A percentile compares a stretch with the other conserved stretches of the same genome.
Conservation (phyloP, 2,113 vertebrate species). For the Sinocyclocheilus grahami region DNA sequence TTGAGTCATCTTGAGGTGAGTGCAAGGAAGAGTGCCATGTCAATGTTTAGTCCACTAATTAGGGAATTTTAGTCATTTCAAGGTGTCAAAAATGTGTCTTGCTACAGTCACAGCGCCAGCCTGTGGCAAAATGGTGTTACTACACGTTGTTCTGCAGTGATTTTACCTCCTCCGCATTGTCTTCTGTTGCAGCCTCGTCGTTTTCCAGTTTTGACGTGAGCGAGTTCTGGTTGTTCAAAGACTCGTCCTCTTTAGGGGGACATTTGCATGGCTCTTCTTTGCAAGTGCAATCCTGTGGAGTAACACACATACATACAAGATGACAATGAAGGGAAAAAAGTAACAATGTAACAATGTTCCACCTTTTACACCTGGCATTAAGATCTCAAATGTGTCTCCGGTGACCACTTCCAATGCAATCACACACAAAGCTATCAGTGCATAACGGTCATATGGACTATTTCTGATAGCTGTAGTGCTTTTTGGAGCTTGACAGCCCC, state of each 20-base stretch:
- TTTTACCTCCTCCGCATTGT: conserved; percentile 82
- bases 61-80: not conserved
- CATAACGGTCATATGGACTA: not conserved
- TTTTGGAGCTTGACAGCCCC: no score
- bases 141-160: conserved; percentile 82
- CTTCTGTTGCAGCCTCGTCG: conserved; percentile 71
- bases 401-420: not conserved
- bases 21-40: not conserved
- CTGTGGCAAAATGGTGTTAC: conserved; percentile 41
- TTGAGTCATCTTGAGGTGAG: not conserved
- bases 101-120: conserved; percentile 48
- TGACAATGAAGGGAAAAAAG: not conserved
- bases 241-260: conserved; percentile 88
- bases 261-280: conserved; percentile 88
- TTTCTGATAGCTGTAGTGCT: no score
- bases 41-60: not conserved
- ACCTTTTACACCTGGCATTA: not conserved
- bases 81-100: not conserved
- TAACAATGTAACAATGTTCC: not conserved
- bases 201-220: conserved; percentile 86
- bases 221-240: conserved; percentile 90
- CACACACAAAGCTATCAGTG: not conserved
- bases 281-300: conserved; percentile 80
- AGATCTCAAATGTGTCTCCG: not conserved
- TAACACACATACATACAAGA: conserved; percentile 32